Conservation (phyloP, 2,797 vertebrate genomes). For the Labeo calbasu region DNA sequence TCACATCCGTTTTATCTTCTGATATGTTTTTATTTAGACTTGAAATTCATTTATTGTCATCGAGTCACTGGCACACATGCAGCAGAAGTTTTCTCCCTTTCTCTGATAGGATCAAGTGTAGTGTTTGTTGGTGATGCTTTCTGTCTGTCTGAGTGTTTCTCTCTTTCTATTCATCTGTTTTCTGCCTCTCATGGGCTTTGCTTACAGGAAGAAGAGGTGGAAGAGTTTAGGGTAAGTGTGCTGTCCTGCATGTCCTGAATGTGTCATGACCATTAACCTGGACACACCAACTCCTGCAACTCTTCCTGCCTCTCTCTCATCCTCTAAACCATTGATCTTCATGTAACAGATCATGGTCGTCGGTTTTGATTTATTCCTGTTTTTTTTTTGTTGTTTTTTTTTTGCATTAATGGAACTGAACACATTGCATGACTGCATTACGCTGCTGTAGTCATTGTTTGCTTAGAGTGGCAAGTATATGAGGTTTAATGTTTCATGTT, state of each 20-base stretch:
- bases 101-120: not conserved
- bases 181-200: slow-evolving; percentile 89
- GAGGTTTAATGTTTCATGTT: not conserved
- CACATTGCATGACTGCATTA: not conserved
- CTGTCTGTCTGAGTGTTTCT: slow-evolving; percentile 54
- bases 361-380: not conserved
- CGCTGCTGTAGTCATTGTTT: not conserved
- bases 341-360: slow-evolving; percentile 13
- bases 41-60: not conserved
- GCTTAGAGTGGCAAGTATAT: not conserved
- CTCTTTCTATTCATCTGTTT: slow-evolving; percentile 74
- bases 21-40: not conserved
- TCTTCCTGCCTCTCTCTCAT: slow-evolving; percentile 19
- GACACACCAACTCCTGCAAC: not conserved
- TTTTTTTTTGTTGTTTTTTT: not conserved
- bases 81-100: not conserved
- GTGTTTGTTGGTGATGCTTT: slow-evolving; percentile 25
- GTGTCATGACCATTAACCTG: slow-evolving; percentile 24
- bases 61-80: not conserved
- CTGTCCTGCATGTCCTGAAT: slow-evolving; percentile 46
- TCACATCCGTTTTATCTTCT: not conserved
- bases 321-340: not conserved
- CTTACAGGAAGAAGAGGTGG: slow-evolving; percentile 99
- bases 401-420: slow-evolving; percentile 8
- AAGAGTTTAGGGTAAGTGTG: slow-evolving; percentile 99